phyloP scores from a whole-genome alignment of 2,888 invertebrate species.

The Drosophila mimetica region DNA sequence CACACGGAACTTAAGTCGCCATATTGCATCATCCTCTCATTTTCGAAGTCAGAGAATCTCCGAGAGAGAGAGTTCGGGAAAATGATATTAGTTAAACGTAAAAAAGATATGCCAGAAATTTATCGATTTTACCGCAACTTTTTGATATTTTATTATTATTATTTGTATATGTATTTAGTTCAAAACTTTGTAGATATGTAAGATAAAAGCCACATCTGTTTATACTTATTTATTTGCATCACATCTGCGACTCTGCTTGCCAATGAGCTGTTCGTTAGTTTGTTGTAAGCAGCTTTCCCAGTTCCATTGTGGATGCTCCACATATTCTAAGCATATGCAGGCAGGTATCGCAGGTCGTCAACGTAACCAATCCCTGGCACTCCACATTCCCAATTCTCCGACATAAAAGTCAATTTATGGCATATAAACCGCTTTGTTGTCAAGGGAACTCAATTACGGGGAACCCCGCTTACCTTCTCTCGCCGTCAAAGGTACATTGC shows the following conservation, averaged over 20 bases:
- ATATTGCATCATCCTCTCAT: too few relatives aligned
- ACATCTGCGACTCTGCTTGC: constrained; percentile 4
- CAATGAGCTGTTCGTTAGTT: constrained; percentile 37
- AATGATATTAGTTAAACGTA: too few relatives aligned
- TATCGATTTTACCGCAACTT: too few relatives aligned
- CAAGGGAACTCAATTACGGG: constrained; percentile 59
- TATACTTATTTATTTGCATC: constrained; percentile 8
- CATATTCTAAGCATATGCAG: constrained; percentile 55
- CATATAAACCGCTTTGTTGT: constrained; percentile 74
- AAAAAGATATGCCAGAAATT: too few relatives aligned
- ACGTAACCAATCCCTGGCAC: constrained; percentile 12
- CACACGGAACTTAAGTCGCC: too few relatives aligned
- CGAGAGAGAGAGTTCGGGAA: too few relatives aligned
- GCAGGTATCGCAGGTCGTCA: constrained; percentile 35
- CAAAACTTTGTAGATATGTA: too few relatives aligned
- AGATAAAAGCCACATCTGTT: neutral
- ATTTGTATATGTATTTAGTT: neutral
- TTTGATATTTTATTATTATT: neutral
- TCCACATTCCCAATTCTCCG: constrained; percentile 8
- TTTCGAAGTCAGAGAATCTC: too few relatives aligned
- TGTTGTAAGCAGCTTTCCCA: constrained; percentile 59
- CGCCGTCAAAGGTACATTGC: constrained; percentile 21
- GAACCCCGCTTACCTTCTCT: constrained; percentile 7
- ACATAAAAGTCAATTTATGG: constrained; percentile 61
- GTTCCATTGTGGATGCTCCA: constrained; percentile 21